Evolutionary conservation across 2,113 vertebrate genomes (phyloP).

Genomic region (Hiodon alosoides): DNA sequence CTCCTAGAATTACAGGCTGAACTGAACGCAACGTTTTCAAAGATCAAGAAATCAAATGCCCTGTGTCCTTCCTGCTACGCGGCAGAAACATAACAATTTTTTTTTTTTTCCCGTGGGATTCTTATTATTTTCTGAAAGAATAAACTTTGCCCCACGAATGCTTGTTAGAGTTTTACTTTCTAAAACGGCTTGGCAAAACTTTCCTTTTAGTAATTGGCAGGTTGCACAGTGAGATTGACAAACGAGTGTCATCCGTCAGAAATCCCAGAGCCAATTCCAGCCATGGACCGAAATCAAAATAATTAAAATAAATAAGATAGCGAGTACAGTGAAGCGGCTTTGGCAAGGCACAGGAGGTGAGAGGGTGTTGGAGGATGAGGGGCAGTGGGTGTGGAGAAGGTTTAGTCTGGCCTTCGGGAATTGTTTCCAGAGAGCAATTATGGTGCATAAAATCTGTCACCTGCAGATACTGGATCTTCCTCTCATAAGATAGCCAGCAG

Average conservation of each 20-base stretch:
- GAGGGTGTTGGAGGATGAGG: background rate
- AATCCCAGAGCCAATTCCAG: constrained; percentile 49
- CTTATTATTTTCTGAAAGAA: constrained; percentile 40
- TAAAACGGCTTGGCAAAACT: constrained; percentile 61
- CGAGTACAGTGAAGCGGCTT: constrained; percentile 49
- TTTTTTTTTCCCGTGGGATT: constrained; percentile 27
- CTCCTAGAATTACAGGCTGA: background rate
- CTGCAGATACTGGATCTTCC: background rate
- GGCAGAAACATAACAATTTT: constrained; percentile 35
- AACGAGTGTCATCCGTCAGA: constrained; percentile 66
- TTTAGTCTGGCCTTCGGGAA: constrained; percentile 41
- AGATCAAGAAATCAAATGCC: constrained; percentile 38
- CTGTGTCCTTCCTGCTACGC: constrained; percentile 27
- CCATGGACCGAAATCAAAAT: constrained; percentile 59
- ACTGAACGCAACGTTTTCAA: constrained; percentile 15
- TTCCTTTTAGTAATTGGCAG: constrained; percentile 65
- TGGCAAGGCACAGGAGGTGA: constrained; percentile 32
- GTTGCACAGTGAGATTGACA: constrained; percentile 57
- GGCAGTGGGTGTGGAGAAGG: constrained; percentile 29
- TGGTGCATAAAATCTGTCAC: constrained; percentile 48
- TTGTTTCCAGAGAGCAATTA: constrained; percentile 50
- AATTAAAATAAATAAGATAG: constrained; percentile 72
- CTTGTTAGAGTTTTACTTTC: constrained; percentile 48
- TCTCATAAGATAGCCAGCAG: background rate
- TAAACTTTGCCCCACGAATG: constrained; percentile 48